These are phyloP conservation scores for Stenoptilia bipunctidactyla DNA, from an alignment of 2,888 invertebrate species.

Conservation along the genomic window DNA sequence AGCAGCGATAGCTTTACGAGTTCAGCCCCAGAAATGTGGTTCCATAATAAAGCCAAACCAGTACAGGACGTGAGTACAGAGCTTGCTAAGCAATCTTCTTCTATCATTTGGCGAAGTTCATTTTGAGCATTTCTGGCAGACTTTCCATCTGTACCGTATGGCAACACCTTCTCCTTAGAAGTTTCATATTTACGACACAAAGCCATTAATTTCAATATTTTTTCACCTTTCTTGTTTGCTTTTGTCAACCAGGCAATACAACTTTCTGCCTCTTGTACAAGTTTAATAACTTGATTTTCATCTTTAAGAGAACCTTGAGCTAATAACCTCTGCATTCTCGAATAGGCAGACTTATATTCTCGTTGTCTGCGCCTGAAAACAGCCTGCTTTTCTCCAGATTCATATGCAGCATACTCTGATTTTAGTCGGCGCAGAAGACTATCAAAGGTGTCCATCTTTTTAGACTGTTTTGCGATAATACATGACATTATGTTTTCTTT, in stretches of 20 bases:
- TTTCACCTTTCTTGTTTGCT: slow-evolving; percentile 55
- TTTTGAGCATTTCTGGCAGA: too few relatives aligned
- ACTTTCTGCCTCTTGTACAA: slow-evolving; percentile 48
- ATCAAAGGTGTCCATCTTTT: slow-evolving; percentile 50
- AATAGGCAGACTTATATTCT: slow-evolving; percentile 44
- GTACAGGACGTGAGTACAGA: slow-evolving; percentile 36
- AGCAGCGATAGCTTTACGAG: slow-evolving; percentile 41
- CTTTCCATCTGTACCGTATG: slow-evolving; percentile 30
- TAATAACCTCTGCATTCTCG: slow-evolving; percentile 34
- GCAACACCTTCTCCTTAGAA: slow-evolving; percentile 59
- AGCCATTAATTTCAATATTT: slow-evolving; percentile 57
- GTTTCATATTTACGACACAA: slow-evolving; percentile 72
- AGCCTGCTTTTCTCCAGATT: slow-evolving; percentile 56
- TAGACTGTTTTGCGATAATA: slow-evolving; percentile 52
- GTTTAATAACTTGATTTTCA: slow-evolving; percentile 27
- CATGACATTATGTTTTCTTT: slow-evolving; percentile 59
- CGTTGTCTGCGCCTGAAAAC: slow-evolving; percentile 51
- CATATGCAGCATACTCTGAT: slow-evolving; percentile 46
- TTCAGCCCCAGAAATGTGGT: slow-evolving; percentile 49
- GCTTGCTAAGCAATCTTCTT: slow-evolving; percentile 37
- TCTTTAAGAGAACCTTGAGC: slow-evolving; percentile 35
- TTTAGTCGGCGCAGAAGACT: slow-evolving; percentile 40
- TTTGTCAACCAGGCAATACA: slow-evolving; percentile 44
- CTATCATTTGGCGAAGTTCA: neutral
- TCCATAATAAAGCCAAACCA: slow-evolving; percentile 52